phyloP scores from a whole-genome alignment of 2,888 invertebrate species.

The Steinernema scapterisci region DNA sequence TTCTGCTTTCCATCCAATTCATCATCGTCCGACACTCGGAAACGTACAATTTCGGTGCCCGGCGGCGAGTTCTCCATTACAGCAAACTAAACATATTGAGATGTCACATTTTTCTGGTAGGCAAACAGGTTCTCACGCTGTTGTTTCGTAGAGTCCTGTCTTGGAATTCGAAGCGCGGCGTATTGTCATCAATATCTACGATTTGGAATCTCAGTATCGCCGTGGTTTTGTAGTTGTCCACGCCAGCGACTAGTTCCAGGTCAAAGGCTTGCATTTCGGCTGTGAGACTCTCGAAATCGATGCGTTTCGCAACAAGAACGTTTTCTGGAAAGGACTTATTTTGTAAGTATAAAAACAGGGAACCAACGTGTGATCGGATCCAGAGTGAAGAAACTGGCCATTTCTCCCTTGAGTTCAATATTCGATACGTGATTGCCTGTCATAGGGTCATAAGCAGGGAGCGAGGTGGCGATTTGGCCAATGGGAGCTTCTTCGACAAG shows the following conservation, averaged over 20 bases:
- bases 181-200: conserved; percentile 51
- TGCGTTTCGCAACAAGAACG: conserved; percentile 39
- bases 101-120: background rate
- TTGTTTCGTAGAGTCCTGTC: background rate
- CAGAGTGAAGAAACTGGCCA: conserved; percentile 37
- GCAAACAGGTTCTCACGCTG: conserved; percentile 34
- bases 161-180: conserved; percentile 42
- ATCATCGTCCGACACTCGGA: conserved; percentile 47
- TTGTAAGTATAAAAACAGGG: background rate
- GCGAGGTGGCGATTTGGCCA: conserved; percentile 47
- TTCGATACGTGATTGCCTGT: conserved; percentile 35
- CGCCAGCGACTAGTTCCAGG: conserved; percentile 45
- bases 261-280: conserved; percentile 38
- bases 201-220: conserved; percentile 42
- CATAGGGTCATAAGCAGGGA: conserved; percentile 48
- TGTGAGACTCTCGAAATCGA: conserved; percentile 48
- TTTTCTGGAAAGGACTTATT: conserved; percentile 33
- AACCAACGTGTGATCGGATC: conserved; percentile 30
- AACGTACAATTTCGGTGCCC: conserved; percentile 44
- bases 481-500: conserved; percentile 45
- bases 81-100: conserved; percentile 39
- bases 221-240: conserved; percentile 40
- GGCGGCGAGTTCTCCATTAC: conserved; percentile 47
- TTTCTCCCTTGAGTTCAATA: conserved; percentile 36
- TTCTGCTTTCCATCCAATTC: conserved; percentile 32